A percentile compares a stretch with the other conserved stretches of the same genome.
Conservation (phyloP, 2,888 invertebrate genomes). For the Drosophila fungiperda region DNA sequence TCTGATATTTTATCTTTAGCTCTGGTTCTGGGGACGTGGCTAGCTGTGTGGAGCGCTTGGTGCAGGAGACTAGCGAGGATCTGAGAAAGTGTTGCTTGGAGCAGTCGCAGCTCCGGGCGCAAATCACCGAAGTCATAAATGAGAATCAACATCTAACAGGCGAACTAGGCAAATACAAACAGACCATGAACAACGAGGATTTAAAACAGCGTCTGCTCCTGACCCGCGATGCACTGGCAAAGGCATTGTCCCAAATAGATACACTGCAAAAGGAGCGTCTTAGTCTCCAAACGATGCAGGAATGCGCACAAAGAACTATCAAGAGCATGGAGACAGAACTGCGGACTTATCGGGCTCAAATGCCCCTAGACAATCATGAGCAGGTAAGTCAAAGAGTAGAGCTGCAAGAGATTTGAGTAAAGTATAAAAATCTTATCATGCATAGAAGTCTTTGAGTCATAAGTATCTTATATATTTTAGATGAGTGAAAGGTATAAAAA, state of each 20-base stretch:
- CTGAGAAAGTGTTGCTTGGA: slow-evolving; percentile 76
- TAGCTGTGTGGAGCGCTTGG: slow-evolving; percentile 72
- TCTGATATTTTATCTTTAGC: background rate
- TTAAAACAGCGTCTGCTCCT: slow-evolving; percentile 64
- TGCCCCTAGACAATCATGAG: slow-evolving; percentile 57
- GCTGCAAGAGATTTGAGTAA: background rate
- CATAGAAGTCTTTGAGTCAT: background rate
- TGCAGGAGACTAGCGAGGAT: slow-evolving; percentile 75
- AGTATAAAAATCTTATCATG: background rate
- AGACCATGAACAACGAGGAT: slow-evolving; percentile 45
- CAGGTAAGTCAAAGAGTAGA: slow-evolving; percentile 47
- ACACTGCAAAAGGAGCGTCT: slow-evolving; percentile 88
- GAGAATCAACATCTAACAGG: slow-evolving; percentile 82
- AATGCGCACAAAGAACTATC: slow-evolving; percentile 88
- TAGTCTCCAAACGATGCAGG: slow-evolving; percentile 88
- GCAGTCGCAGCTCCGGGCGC: slow-evolving; percentile 76
- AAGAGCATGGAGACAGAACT: slow-evolving; percentile 89
- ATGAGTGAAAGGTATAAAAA: slow-evolving; percentile 86
- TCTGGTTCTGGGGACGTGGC: slow-evolving; percentile 60
- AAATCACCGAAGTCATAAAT: slow-evolving; percentile 80
- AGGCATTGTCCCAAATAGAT: slow-evolving; percentile 84
- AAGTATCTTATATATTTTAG: slow-evolving; percentile 65
- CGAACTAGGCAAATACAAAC: slow-evolving; percentile 65
- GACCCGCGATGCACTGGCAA: slow-evolving; percentile 81
- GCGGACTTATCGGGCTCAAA: slow-evolving; percentile 85